A percentile compares a stretch with the other conserved stretches of the same genome.
These are phyloP conservation scores for Ganaspis brasiliensis DNA, from an alignment of 2,888 invertebrate species.

Conservation along the genomic window DNA sequence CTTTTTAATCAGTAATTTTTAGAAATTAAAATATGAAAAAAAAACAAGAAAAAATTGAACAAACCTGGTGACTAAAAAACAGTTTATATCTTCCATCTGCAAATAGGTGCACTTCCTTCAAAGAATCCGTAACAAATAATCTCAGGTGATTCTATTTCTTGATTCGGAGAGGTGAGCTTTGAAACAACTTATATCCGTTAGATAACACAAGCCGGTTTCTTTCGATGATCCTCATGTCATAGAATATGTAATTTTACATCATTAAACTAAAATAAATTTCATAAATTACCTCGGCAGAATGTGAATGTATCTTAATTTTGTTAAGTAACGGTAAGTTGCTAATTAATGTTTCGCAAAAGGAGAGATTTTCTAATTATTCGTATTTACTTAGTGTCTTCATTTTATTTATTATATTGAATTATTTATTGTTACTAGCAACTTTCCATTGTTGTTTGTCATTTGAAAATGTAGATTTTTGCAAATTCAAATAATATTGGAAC, in stretches of 20 bases:
- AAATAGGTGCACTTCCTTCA: neutral
- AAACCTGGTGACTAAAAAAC: neutral
- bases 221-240: neutral
- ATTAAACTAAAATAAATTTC: neutral
- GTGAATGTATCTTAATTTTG: neutral
- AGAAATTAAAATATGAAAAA: neutral
- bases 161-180: neutral
- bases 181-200: conserved; percentile 30
- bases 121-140: neutral
- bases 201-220: conserved; percentile 33
- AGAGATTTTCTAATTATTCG: too few relatives aligned
- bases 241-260: conserved; percentile 17
- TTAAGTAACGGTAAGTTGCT: too few relatives aligned
- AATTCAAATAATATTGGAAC: too few relatives aligned
- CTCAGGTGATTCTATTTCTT: neutral
- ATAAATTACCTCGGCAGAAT: neutral
- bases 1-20: neutral
- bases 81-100: neutral
- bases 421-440: too few relatives aligned
- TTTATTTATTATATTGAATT: too few relatives aligned
- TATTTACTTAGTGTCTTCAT: too few relatives aligned
- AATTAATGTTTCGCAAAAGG: neutral
- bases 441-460: too few relatives aligned
- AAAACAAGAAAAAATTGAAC: neutral
- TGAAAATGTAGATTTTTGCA: too few relatives aligned